Percentiles rank a stretch among this genome's conserved stretches.
phyloP scores from a whole-genome alignment of 1,140 invertebrate species.

The Papilio dardanus region DNA sequence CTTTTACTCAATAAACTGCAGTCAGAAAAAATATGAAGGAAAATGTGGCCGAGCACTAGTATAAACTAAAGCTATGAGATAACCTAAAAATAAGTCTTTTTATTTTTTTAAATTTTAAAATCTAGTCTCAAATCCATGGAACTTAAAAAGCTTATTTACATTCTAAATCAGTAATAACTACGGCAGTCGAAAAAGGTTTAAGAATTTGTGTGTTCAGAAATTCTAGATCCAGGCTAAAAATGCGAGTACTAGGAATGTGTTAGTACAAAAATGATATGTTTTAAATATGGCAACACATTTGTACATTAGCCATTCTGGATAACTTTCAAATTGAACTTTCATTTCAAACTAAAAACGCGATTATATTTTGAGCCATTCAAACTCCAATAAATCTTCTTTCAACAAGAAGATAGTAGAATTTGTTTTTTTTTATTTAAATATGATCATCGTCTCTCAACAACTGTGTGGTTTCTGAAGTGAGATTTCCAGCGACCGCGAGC shows the following conservation, averaged over 20 bases:
- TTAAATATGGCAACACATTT: conserved; percentile 70
- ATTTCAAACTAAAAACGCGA: neutral
- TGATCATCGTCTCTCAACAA: conserved; percentile 62
- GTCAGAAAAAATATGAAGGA: neutral
- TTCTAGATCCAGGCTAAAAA: conserved; percentile 39
- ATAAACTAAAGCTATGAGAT: conserved; percentile 43
- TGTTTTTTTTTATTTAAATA: neutral
- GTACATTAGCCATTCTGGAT: conserved; percentile 45
- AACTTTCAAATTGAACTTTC: no score
- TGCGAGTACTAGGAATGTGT: conserved; percentile 60
- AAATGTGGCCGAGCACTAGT: conserved; percentile 46
- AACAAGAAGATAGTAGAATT: conserved; percentile 12
- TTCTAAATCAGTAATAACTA: conserved; percentile 8
- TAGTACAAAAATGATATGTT: conserved; percentile 71
- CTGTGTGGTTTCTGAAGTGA: conserved; percentile 66
- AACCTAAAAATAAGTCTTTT: conserved; percentile 77
- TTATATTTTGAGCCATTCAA: conserved; percentile 24
- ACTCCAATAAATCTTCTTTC: conserved; percentile 28
- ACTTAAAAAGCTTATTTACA: conserved; percentile 46
- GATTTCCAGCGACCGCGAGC: conserved; percentile 53
- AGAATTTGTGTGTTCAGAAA: conserved; percentile 2
- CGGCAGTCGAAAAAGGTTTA: conserved; percentile 37
- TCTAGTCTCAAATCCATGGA: conserved; percentile 69
- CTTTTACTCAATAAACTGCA: neutral
- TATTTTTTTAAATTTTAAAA: conserved; percentile 58